Conservation (phyloP, 2,797 vertebrate species). For the Leucoraja ocellata region DNA sequence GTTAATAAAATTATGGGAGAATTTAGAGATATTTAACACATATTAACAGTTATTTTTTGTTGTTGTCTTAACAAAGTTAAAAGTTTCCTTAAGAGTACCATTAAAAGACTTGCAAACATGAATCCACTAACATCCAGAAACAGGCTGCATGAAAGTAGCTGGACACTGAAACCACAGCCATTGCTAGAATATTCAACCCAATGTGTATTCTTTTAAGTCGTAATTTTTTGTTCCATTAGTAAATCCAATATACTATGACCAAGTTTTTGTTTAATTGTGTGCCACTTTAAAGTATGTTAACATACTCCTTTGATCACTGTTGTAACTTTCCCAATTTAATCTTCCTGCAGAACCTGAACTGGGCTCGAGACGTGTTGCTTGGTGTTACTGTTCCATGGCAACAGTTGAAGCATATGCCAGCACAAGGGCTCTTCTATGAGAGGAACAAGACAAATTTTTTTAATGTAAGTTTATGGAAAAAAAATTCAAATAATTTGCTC, state of each 20-base stretch:
- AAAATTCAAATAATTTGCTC: neutral
- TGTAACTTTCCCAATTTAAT: slow-evolving; percentile 45
- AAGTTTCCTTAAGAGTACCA: too few species aligned
- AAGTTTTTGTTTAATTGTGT: slow-evolving; percentile 9
- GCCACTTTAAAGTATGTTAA: neutral
- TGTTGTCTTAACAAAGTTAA: too few species aligned
- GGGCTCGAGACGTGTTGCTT: slow-evolving; percentile 98
- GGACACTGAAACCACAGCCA: too few species aligned
- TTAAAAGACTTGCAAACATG: too few species aligned
- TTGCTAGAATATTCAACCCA: too few species aligned
- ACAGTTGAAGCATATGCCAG: slow-evolving; percentile 99
- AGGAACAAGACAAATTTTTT: slow-evolving; percentile 99
- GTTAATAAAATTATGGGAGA: too few species aligned
- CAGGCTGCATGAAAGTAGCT: too few species aligned
- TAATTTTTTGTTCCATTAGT: neutral
- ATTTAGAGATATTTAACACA: too few species aligned
- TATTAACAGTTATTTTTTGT: too few species aligned
- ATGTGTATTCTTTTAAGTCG: neutral
- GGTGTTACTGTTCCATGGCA: slow-evolving; percentile 95
- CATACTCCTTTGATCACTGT: neutral
- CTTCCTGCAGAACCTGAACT: slow-evolving; percentile 85
- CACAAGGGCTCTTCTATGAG: slow-evolving; percentile 98
- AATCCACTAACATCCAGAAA: too few species aligned
- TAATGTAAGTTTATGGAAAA: slow-evolving; percentile 76
- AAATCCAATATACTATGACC: neutral